Conservation (phyloP, 2,888 invertebrate species). For the Clivina fossor region DNA sequence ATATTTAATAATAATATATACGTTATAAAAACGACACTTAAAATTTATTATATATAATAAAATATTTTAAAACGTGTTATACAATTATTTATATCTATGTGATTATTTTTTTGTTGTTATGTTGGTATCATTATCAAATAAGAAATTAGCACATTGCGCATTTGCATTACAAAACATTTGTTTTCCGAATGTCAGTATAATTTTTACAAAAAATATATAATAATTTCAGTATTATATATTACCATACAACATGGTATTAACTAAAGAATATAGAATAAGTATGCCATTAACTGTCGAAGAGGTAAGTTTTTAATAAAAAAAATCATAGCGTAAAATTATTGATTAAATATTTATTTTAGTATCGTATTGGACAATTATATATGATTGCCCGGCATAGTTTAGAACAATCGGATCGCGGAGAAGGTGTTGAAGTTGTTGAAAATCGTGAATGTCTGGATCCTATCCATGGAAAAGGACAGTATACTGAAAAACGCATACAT, state of each 20-base stretch:
- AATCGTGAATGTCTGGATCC: slow-evolving; percentile 80
- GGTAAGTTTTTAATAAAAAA: slow-evolving; percentile 57
- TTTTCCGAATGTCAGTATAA: slow-evolving; percentile 15
- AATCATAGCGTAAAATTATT: slow-evolving; percentile 9
- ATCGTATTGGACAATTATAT: slow-evolving; percentile 87
- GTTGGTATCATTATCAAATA: slow-evolving; percentile 3
- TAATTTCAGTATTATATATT: not conserved
- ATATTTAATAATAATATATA: not conserved
- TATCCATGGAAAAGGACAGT: slow-evolving; percentile 80
- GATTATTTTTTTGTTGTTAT: slow-evolving; percentile 2
- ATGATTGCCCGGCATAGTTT: slow-evolving; percentile 94
- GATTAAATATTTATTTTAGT: slow-evolving; percentile 62
- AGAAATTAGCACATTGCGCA: not conserved
- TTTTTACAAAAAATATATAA: not conserved
- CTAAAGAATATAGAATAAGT: slow-evolving; percentile 87
- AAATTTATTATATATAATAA: too few species aligned
- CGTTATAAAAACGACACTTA: too few species aligned
- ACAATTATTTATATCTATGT: not conserved
- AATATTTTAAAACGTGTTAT: too few species aligned
- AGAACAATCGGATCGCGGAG: slow-evolving; percentile 86
- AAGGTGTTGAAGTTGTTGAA: slow-evolving; percentile 88
- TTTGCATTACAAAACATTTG: slow-evolving; percentile 14
- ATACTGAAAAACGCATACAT: slow-evolving; percentile 87
- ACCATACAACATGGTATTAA: slow-evolving; percentile 69
- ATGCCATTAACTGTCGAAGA: slow-evolving; percentile 92